Base-by-base conservation (phyloP, 2,797 vertebrate genomes). In the Coregonus suidteri region DNA sequence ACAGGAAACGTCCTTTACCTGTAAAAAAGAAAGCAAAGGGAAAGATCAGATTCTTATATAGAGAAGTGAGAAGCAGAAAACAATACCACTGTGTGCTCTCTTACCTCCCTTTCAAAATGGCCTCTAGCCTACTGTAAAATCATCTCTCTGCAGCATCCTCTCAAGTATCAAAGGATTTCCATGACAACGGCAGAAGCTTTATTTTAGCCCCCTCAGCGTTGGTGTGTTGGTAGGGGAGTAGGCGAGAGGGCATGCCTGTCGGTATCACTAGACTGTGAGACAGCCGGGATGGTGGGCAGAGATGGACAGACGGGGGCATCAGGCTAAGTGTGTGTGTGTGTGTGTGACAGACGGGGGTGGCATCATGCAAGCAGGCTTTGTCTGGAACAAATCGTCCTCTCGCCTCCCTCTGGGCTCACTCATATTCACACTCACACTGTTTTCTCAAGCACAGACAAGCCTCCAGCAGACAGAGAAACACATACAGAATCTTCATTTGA, bases 381-480 rank as follows among this genome's bases (percentile, higher is more conserved):
- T 70, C 68, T 70, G 68, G 68, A 47, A 70, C 68, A 70, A 70
- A 70, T 41, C 47, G 68, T 70, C 68, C 47, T 37, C n/a, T 70
- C 37, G 11, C 62, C 7, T 70, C 68, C 68, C 47, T 37, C n/a
- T 70, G 18, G 11, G 25, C 7, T 70, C 68, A 20, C 20, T 70
- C 37, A 41, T 16, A 35, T 6, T 31, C 34, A 13, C 31, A 34
- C 34, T 69, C 34, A 3, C 1, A 34, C 66, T 67, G 7, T 67
- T 13, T 67, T n/a, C 41, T 47, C 41, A 47, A 47, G 41, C 41
- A 47, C 41, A 47, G 9, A 47, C 41, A 47, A 47, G 41, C 9
- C 41, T 47, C 41, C 41, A 47, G 41, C 41, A 47, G 41, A 47
- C 41, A 47, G 41, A 47, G 9, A 47, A 47, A 47, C 41, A 47